Evolutionary conservation across 2,113 vertebrate species (phyloP), one percentile per base, ranked within the genome.

Genomic region (Oxyura jamaicensis): DNA sequence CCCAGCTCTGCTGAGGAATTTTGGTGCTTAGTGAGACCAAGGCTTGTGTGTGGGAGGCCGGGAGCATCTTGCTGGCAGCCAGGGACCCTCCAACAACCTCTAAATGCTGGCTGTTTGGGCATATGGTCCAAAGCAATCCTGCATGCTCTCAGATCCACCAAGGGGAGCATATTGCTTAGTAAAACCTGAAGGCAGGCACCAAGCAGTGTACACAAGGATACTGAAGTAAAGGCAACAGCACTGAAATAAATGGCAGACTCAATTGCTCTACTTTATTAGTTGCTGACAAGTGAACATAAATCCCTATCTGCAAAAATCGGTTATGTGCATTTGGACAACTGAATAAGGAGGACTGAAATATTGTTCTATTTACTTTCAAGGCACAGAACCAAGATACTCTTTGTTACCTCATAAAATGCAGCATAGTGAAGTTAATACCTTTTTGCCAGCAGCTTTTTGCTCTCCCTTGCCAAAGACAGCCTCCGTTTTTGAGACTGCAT

Each of bases 311-410:
- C 95, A 96, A 94, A 96, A 92, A 96, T 91, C 66, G 80, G 95
- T 95, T 96, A 96, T 96, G 95, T 96, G 95, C 88, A 92, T 94
- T 96, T 94, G 95, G 95, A 96, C 95, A 97, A 96, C 96, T 95
- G 95, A 96, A 95, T 97, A 96, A 96, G 93, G 92, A 96, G 92
- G 76, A 56, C 86, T 96, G 95, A 96, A 97, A 96, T 96, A 97
- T 93, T 84, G 88, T 96, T 93, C 95, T 97, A 96, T 97, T 97
- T 97, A 92, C 95, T 95, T 96, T 93, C 95, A 95, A 94, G 92
- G 92, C 95, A 92, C 96, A 96, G 92, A 96, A 96, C 95, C 95
- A 96, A 95, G 95, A 82, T 86, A 82, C 86, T 96, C 95, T 95
- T 96, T 96, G 95, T 94, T 96, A 83, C 86, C 90, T 96, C 95